Conservation (phyloP, 2,888 invertebrate genomes). For the Syritta pipiens region DNA sequence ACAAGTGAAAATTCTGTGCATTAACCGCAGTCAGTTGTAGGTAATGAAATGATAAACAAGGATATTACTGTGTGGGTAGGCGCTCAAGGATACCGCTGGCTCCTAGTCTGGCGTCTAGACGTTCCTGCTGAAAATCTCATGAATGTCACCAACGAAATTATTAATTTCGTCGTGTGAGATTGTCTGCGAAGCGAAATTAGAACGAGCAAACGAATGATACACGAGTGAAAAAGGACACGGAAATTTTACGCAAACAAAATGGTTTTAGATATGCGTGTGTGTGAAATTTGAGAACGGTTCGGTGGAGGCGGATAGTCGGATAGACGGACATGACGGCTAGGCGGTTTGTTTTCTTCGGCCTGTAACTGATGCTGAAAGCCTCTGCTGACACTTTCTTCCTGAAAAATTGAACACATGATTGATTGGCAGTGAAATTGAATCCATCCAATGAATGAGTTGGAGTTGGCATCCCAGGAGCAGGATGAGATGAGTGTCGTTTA, state of each 20-base stretch:
- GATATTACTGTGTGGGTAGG: slow-evolving; percentile 52
- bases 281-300: slow-evolving; percentile 61
- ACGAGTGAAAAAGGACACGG: slow-evolving; percentile 31
- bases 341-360: slow-evolving; percentile 59
- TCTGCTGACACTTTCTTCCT: slow-evolving; percentile 67
- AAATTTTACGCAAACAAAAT: slow-evolving; percentile 51
- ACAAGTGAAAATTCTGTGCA: too few species aligned
- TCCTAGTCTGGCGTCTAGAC: slow-evolving; percentile 69
- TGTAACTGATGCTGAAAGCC: slow-evolving; percentile 63
- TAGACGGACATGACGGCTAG: slow-evolving; percentile 49
- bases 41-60: slow-evolving; percentile 60
- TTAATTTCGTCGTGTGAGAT: slow-evolving; percentile 54
- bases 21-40: slow-evolving; percentile 52
- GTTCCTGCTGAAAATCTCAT: slow-evolving; percentile 45
- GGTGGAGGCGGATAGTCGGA: slow-evolving; percentile 24
- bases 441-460: slow-evolving; percentile 38
- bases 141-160: slow-evolving; percentile 57
- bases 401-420: slow-evolving; percentile 61
- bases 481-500: slow-evolving; percentile 48
- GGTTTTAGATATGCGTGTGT: slow-evolving; percentile 6
- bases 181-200: slow-evolving; percentile 44
- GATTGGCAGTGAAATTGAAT: slow-evolving; percentile 68
- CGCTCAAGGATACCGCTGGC: slow-evolving; percentile 54
- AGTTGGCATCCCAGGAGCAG: too few species aligned
- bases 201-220: slow-evolving; percentile 14